A percentile compares a stretch with the other conserved stretches of the same genome.
phyloP scores from a whole-genome alignment of 2,113 vertebrate species.

The Planiliza haematocheilus region DNA sequence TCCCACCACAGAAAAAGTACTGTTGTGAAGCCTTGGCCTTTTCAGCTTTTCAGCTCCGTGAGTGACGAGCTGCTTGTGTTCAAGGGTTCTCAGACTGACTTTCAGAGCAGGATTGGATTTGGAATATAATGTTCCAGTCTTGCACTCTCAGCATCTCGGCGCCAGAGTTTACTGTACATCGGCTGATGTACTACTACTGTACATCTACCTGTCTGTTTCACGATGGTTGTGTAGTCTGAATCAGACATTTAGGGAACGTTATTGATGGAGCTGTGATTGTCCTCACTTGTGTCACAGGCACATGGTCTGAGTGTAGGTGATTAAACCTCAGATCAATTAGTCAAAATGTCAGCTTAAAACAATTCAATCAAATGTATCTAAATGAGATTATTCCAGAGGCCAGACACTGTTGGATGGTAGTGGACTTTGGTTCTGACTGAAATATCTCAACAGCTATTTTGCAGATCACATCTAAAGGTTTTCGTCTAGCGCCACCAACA shows the following conservation, averaged over 20 bases:
- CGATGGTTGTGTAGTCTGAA: neutral
- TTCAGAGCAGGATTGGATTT: neutral
- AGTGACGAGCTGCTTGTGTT: constrained; percentile 1
- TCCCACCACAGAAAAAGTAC: neutral
- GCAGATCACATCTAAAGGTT: no score
- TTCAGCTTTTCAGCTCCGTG: constrained; percentile 1
- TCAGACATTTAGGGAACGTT: constrained; percentile 13
- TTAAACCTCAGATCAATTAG: constrained; percentile 21
- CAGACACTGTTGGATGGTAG: no score
- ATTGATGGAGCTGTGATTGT: neutral
- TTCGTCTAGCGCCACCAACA: no score
- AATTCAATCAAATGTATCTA: neutral
- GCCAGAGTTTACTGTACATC: neutral
- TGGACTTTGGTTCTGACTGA: no score
- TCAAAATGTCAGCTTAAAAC: neutral
- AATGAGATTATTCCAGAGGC: neutral
- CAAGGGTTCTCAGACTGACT: neutral
- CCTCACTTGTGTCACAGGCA: constrained; percentile 8
- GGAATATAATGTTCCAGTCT: neutral
- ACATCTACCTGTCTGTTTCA: neutral
- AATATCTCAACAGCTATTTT: no score
- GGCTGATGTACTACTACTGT: no score
- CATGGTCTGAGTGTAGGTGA: constrained; percentile 16
- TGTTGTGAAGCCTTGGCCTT: neutral
- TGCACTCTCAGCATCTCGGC: neutral